Evolutionary conservation across 2,113 vertebrate genomes (phyloP), one percentile per base, ranked within the genome.

Genomic region (Lepus europaeus): DNA sequence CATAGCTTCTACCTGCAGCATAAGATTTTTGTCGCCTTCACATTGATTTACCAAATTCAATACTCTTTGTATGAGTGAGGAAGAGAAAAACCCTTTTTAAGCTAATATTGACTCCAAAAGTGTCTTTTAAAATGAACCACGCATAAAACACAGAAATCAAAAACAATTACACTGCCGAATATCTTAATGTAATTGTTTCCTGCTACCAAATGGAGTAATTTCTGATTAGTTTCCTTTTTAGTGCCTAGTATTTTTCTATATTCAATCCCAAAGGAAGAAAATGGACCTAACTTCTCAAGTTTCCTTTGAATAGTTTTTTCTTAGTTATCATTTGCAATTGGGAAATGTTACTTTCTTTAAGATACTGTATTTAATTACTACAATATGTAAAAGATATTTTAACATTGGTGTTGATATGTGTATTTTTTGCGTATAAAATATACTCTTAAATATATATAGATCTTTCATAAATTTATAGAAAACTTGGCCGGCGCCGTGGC

Each of bases 41-140:
- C 11, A 73, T 59, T 11, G 80, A 7, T 36, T 89, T 31, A 85
- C 20, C 70, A 87, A 95, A 86, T 53, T 90, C 95, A 95, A 76
- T 59, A 89, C 16, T 94, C 73, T 56, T 14, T 88, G 33, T 53
- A 27, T 61, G n/a, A 17, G 23, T 83, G 11, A 89, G 10, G 22
- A 29, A 82, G 36, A 39, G 4, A 10, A 83, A 91, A 39, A 53
- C 68, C 49, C 78, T 84, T 88, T 95, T 61, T 49, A 64, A 84
- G 11, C 29, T 27, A 25, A 68, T 78, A 78, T 23, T 69, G n/a
- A 90, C 27, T 90, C 8, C 1, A 77, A 39, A 3, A 80, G 31
- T 72, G 10, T 17, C 39, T 81, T 69, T 73, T 82, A 49, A 95
- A 82, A 77, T 74, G 10, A 95, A 61, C 53, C 17, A 81, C 6